Base-by-base conservation (phyloP, 2,113 vertebrate species). In the Scortum barcoo region DNA sequence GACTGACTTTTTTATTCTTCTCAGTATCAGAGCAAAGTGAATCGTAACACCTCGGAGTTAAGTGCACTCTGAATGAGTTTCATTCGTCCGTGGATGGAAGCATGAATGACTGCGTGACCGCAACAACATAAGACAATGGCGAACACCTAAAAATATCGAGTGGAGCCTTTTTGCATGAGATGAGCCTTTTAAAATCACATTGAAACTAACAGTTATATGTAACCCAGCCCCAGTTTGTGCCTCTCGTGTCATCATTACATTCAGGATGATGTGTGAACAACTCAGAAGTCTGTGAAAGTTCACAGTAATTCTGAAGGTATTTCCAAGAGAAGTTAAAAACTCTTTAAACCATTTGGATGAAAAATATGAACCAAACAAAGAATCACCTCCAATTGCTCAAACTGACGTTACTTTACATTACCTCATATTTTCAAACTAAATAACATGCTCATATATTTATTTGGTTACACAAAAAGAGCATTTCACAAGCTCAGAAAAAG, bases 41-140 rank as follows among this genome's bases (percentile, higher is more conserved):
- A n/a, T 14, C 2, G 51, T 40, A 51, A 67, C 81, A 76, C 76
- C 42, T 86, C 65, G 10, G 54, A 13, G 69, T 69, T 67, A 86
- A 85, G 76, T 67, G 79, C 86, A 40, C 65, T 84, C 7, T 36
- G 20, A 69, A 51, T n/a, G 57, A 67, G 56, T 60, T 50, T n/a
- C 3, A 66, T 75, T 44, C 48, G 57, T 22, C 19, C 0, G 28
- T 24, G 70, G 51, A 65, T 8, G 48, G 54, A 77, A 77, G 63
- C 40, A 56, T 75, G 48, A 80, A 87, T 81, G 82, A 70, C 22
- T 14, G 26, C 7, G 50, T 36, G 26, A 56, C 36, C 26, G 60
- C 12, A 22, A 4, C 5, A 60, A 9, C 1, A 50, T 19, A 1
- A 1, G 65, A 66, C 24, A 17, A 53, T 8, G 11, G 61, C 13